Base-by-base conservation (phyloP, 2,888 invertebrate species). In the Diploptera punctata region DNA sequence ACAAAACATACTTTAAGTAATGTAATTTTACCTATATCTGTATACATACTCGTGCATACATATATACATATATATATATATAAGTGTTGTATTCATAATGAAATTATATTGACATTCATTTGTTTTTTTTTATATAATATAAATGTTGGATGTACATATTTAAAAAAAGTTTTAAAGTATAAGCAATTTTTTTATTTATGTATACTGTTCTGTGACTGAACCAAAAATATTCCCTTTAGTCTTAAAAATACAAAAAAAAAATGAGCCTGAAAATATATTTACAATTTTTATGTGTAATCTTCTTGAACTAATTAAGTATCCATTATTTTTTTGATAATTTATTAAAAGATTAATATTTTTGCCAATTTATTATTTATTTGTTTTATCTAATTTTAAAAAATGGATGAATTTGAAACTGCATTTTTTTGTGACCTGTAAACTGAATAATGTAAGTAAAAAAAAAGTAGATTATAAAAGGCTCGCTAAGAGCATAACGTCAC, bases 261-360 rank as follows among this genome's bases (percentile, higher is more conserved):
- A n/a, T n/a, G n/a, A n/a, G n/a, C n/a, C n/a, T n/a, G n/a, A n/a
- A n/a, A n/a, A n/a, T n/a, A n/a, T n/a, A n/a, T n/a, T n/a, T n/a
- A n/a, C n/a, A n/a, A n/a, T n/a, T n/a, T n/a, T n/a, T n/a, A n/a
- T 21, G 21, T 52, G 52, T 29, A 57, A 16, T 57, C 4, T 29
- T 16, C 57, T 29, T 38, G 13, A 52, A 57, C 65, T 65, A 65
- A 47, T 65, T 65, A 19, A 44, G 65, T 44, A 65, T 16, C n/a
- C 26, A 47, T 44, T 65, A 65, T 65, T 65, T 65, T 57, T 61
- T 65, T 65, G 44, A 65, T 65, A 65, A 65, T 65, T 65, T 65
- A 65, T 65, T 65, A 65, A 65, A n/a, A 65, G 44, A 65, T 44
- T 65, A 65, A 65, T 47, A 47, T 65, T 65, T 65, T 65, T 65